These are phyloP conservation scores for Azemiops feae DNA, from an alignment of 2,113 vertebrate species.

Conservation along the genomic window DNA sequence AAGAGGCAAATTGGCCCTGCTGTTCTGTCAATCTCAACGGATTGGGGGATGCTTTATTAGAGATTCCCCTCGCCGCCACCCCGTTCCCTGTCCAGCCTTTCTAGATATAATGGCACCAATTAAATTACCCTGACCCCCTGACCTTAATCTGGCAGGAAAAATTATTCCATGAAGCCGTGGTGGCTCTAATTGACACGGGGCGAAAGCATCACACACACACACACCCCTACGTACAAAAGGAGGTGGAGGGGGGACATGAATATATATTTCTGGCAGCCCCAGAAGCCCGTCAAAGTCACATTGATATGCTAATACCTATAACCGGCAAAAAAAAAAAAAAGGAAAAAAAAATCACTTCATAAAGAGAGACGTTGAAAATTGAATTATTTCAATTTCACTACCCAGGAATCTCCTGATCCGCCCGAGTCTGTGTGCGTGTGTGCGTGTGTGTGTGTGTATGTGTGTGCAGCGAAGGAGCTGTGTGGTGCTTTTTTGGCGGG, in stretches of 20 bases:
- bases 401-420: conserved; percentile 83
- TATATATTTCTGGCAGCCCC: background rate
- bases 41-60: conserved; percentile 76
- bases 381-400: conserved; percentile 84
- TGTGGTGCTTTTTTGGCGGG: conserved; percentile 75
- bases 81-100: background rate
- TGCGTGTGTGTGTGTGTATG: conserved; percentile 81
- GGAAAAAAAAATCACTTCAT: conserved; percentile 66
- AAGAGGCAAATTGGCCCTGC: conserved; percentile 58
- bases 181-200: conserved; percentile 84
- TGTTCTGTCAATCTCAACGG: conserved; percentile 67
- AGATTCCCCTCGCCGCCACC: conserved; percentile 60
- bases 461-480: conserved; percentile 81
- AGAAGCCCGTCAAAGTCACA: conserved; percentile 77
- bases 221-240: background rate
- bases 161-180: conserved; percentile 84
- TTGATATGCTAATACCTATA: conserved; percentile 85
- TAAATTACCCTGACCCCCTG: conserved; percentile 83
- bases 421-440: conserved; percentile 76
- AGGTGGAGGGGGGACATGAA: background rate
- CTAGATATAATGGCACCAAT: conserved; percentile 83
- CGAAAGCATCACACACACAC: conserved; percentile 63
- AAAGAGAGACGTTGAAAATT: conserved; percentile 82
- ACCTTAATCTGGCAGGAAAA: conserved; percentile 84
- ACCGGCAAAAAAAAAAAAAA: conserved; percentile 67